These are phyloP conservation scores for Microchirus variegatus DNA, from an alignment of 2,797 vertebrate species.

Conservation along the genomic window DNA sequence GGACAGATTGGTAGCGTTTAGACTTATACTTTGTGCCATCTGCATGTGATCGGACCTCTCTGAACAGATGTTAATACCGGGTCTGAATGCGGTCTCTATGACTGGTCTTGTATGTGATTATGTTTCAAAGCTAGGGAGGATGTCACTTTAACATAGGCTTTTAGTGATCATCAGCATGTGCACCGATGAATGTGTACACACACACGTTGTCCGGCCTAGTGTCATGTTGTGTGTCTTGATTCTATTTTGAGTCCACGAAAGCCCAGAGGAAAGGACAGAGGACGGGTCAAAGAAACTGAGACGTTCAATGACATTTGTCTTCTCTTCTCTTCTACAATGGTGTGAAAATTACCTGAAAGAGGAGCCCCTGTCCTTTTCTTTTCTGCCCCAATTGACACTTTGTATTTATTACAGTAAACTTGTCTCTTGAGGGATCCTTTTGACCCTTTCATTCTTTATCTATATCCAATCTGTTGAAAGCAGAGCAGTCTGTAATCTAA, in stretches of 20 bases:
- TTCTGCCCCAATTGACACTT: not conserved
- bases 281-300: conserved; percentile 69
- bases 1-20: no score
- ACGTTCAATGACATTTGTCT: conserved; percentile 74
- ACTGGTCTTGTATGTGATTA: no score
- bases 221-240: conserved; percentile 62
- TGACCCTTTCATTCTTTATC: not conserved
- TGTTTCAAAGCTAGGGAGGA: not conserved
- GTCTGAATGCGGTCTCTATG: no score
- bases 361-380: no score
- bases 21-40: no score
- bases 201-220: conserved; percentile 34
- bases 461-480: not conserved
- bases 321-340: not conserved
- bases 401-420: not conserved
- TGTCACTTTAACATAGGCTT: not conserved
- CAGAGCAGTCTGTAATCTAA: no score
- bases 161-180: conserved; percentile 9
- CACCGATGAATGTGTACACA: conserved; percentile 17
- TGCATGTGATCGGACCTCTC: no score
- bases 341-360: not conserved
- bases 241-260: conserved; percentile 73
- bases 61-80: no score
- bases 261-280: conserved; percentile 61
- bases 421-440: not conserved